These are phyloP conservation scores for Ichneumoninae sp. DNA, from an alignment of 2,888 invertebrate species.

Conservation along the genomic window DNA sequence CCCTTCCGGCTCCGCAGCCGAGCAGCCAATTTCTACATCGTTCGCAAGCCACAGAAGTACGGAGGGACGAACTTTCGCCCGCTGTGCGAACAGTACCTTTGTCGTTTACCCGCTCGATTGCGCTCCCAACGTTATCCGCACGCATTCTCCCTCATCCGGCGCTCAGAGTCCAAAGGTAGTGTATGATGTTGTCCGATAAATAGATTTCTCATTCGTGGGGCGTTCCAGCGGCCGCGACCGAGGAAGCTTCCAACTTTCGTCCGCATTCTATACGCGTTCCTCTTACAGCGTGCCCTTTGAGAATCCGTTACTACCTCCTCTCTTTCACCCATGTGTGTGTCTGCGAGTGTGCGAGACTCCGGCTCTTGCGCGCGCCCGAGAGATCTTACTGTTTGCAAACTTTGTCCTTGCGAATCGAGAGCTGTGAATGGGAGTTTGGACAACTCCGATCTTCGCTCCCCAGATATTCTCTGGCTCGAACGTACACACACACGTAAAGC, in stretches of 20 bases:
- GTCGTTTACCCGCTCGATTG: conserved; percentile 25
- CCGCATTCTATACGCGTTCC: not conserved
- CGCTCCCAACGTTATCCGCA: not conserved
- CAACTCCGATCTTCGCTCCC: conserved; percentile 72
- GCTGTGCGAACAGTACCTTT: not conserved
- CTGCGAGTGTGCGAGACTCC: conserved; percentile 4
- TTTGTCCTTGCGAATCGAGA: conserved; percentile 77
- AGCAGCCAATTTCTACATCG: conserved; percentile 47
- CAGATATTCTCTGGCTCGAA: not conserved
- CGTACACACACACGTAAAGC: not conserved
- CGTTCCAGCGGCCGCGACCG: not conserved
- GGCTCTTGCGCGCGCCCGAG: conserved; percentile 39
- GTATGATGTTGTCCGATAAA: conserved; percentile 46
- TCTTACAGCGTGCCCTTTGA: not conserved
- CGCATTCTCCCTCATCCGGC: not conserved
- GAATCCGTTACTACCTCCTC: not conserved
- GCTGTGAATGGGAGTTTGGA: conserved; percentile 74
- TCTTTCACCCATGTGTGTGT: not conserved
- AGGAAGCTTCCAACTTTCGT: conserved; percentile 8
- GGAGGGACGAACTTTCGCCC: conserved; percentile 44
- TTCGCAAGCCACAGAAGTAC: conserved; percentile 45
- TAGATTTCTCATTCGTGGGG: conserved; percentile 51
- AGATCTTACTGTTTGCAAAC: conserved; percentile 79
- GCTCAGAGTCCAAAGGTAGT: not conserved
- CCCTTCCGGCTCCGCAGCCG: conserved; percentile 6